Base-by-base conservation (phyloP, 2,888 invertebrate genomes). In the Cepaea hortensis region DNA sequence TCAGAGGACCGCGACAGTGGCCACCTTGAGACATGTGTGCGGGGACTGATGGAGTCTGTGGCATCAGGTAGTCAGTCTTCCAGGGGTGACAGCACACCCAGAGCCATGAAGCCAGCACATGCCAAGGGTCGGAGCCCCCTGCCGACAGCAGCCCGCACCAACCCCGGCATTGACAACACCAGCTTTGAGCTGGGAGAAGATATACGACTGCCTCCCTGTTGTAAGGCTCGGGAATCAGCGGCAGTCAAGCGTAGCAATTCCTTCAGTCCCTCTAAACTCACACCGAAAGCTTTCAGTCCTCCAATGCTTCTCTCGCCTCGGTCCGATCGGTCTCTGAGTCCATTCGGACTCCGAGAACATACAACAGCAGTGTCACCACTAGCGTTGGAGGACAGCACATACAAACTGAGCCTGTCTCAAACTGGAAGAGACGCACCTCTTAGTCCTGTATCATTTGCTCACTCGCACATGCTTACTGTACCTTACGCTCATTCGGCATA, bases 111-210 rank as follows among this genome's bases (percentile, higher is more conserved):
- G 18, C 72, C 84, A 23, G 73, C 84, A 15, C 73, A 88, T 46
- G 86, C 87, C 6, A 81, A 84, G 65, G 79, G 85, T 65, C 83
- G 84, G 61, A 87, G 87, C 35, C 85, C 85, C 1, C 73, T 85
- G 75, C 87, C 86, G 4, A 70, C 85, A 35, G 70, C 81, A n/a
- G 15, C 87, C 62, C 75, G 86, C n/a, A 80, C 72, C 65, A 85
- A 88, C 20, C 90, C 90, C 46, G 90, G 90, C 48, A 89, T 90
- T 82, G 90, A 90, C 70, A 90, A 90, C 84, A 90, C 90, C 77
- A 90, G 90, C 85, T 90, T 90, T 87, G 90, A 90, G 70, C 75
- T 90, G 23, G 90, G 90, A 15, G 90, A 90, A 68, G 88, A 87
- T 35, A 73, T 87, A 18, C 86, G 76, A 23, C 6, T 86, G 48